Conservation (phyloP, 1,140 invertebrate species). For the Drosophila rufa region DNA sequence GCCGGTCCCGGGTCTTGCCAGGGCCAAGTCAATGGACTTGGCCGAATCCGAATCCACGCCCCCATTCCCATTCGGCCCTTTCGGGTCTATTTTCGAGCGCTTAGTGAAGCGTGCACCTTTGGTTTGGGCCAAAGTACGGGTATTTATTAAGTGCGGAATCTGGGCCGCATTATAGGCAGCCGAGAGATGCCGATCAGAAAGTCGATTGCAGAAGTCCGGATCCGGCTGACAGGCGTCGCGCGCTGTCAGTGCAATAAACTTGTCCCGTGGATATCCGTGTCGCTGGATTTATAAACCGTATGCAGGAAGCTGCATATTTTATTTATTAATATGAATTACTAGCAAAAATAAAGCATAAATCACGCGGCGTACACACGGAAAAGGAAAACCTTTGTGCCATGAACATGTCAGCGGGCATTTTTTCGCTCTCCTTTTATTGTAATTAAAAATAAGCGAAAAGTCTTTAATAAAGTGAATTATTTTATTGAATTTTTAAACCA, state of each 20-base stretch:
- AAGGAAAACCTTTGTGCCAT: constrained; percentile 53
- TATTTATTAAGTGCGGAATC: constrained; percentile 72
- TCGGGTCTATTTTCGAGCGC: constrained; percentile 58
- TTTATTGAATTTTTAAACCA: background rate
- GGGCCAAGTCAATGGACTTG: constrained; percentile 67
- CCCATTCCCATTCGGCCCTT: constrained; percentile 9
- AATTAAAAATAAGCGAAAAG: constrained; percentile 22
- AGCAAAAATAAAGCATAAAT: constrained; percentile 59
- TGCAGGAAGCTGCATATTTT: constrained; percentile 64
- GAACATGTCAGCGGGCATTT: constrained; percentile 37
- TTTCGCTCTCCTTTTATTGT: constrained; percentile 13
- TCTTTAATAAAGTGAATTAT: constrained; percentile 24
- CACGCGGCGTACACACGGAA: constrained; percentile 39
- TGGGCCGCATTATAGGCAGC: constrained; percentile 41
- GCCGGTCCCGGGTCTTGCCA: constrained; percentile 23
- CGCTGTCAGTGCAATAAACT: constrained; percentile 62
- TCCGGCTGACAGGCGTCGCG: constrained; percentile 30
- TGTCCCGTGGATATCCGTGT: constrained; percentile 53
- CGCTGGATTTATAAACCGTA: constrained; percentile 57
- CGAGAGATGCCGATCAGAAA: constrained; percentile 38
- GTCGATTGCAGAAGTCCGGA: constrained; percentile 55
- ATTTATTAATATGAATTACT: constrained; percentile 67
- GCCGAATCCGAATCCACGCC: constrained; percentile 25
- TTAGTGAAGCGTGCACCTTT: constrained; percentile 70
- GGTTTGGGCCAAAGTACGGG: constrained; percentile 65